phyloP scores from a whole-genome alignment of 2,797 vertebrate species.

The Emys orbicularis region DNA sequence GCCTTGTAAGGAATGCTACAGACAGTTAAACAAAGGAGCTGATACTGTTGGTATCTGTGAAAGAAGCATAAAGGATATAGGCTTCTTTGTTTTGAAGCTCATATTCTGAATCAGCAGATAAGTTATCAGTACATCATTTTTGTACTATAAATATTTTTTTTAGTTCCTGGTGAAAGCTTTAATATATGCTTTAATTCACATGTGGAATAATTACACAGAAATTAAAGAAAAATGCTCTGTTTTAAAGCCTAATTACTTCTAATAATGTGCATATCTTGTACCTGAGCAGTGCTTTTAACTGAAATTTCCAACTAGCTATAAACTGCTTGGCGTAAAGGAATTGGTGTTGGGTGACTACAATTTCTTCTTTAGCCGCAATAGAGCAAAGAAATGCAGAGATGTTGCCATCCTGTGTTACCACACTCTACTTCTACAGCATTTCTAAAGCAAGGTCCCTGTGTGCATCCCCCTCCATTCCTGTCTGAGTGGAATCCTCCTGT shows the following conservation, averaged over 20 bases:
- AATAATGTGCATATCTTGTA: neutral
- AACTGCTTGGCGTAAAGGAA: neutral
- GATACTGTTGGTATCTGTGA: neutral
- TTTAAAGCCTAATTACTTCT: neutral
- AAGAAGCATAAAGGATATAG: accelerated
- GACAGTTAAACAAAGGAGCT: neutral
- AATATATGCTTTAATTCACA: neutral
- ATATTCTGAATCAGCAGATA: accelerated
- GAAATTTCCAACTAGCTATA: neutral
- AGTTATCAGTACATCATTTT: neutral
- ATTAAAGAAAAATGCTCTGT: accelerated
- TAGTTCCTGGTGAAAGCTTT: neutral
- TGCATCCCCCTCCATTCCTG: no score
- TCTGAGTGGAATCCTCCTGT: no score
- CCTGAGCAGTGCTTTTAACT: neutral
- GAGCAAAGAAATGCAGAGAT: neutral
- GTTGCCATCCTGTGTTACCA: neutral
- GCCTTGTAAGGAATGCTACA: accelerated
- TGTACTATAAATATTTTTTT: neutral
- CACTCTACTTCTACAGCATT: no score
- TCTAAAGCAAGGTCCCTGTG: no score
- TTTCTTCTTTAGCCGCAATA: accelerated
- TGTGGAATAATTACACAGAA: neutral
- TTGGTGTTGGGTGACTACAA: neutral
- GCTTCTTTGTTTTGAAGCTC: neutral